phyloP scores from a whole-genome alignment of 2,113 vertebrate species.

The Sakesphorus luctuosus region DNA sequence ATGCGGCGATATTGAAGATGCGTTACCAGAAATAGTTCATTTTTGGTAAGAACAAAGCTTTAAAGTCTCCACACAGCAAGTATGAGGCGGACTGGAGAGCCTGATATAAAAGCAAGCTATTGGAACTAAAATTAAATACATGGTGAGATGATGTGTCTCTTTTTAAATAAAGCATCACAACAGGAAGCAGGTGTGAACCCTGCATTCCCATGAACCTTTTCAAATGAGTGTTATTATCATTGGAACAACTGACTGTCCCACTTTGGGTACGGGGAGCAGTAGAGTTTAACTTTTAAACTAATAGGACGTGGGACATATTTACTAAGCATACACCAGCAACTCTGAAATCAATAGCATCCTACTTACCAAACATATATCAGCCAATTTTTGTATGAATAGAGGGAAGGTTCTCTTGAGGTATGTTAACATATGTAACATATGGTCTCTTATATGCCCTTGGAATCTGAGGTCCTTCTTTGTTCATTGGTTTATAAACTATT shows the following conservation, averaged over 20 bases:
- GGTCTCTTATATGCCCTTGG: neutral
- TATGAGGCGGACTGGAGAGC: neutral
- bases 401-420: neutral
- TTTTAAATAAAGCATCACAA: neutral
- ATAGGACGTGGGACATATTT: accelerated
- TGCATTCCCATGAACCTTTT: neutral
- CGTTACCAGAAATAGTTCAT: neutral
- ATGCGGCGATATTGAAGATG: neutral
- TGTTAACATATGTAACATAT: neutral
- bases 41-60: neutral
- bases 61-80: neutral
- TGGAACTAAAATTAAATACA: constrained; percentile 5
- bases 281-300: neutral
- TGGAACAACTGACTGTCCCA: neutral
- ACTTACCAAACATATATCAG: neutral
- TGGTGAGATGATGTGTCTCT: neutral
- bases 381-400: neutral
- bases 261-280: neutral
- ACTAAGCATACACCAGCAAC: neutral
- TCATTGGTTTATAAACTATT: neutral
- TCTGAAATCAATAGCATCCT: neutral
- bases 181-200: neutral
- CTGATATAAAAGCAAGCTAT: constrained; percentile 9
- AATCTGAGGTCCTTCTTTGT: neutral
- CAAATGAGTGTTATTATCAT: neutral